Conservation (phyloP, 2,888 invertebrate species). For the Nomada ruficornis region DNA sequence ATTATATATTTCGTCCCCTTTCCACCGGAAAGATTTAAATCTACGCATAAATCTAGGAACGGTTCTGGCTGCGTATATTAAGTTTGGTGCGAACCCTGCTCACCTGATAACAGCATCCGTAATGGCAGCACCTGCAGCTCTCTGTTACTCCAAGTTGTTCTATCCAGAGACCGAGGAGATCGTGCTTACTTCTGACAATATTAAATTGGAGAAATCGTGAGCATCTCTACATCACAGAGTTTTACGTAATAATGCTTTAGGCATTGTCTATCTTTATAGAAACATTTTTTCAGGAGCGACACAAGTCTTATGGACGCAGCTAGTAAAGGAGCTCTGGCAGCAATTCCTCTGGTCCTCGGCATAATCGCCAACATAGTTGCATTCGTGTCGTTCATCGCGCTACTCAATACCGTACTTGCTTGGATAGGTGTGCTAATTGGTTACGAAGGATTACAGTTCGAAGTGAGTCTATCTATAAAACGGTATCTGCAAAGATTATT, state of each 20-base stretch:
- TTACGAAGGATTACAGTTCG: constrained; percentile 86
- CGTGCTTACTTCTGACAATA: constrained; percentile 90
- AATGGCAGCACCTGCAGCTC: constrained; percentile 97
- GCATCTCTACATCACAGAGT: not conserved
- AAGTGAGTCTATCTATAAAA: constrained; percentile 67
- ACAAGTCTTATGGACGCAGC: constrained; percentile 96
- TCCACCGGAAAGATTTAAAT: constrained; percentile 61
- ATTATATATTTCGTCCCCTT: not conserved
- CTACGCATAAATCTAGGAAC: constrained; percentile 87
- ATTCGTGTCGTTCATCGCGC: constrained; percentile 94
- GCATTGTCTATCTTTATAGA: not conserved
- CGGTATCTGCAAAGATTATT: not conserved
- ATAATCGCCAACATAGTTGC: constrained; percentile 97
- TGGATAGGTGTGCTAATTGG: constrained; percentile 94
- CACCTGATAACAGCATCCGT: constrained; percentile 96
- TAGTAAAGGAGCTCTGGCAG: constrained; percentile 93
- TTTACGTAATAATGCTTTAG: too few species aligned
- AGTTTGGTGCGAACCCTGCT: constrained; percentile 94
- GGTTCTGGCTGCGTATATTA: constrained; percentile 96
- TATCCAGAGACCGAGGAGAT: constrained; percentile 96
- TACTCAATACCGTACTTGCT: constrained; percentile 91
- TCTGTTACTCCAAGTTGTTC: constrained; percentile 95
- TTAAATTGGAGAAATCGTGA: constrained; percentile 90
- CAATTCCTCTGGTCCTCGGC: constrained; percentile 92
- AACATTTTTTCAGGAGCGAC: constrained; percentile 87